These are phyloP conservation scores for Trachelus stipa DNA, from an alignment of 2,888 invertebrate genomes.

Conservation along the genomic window DNA sequence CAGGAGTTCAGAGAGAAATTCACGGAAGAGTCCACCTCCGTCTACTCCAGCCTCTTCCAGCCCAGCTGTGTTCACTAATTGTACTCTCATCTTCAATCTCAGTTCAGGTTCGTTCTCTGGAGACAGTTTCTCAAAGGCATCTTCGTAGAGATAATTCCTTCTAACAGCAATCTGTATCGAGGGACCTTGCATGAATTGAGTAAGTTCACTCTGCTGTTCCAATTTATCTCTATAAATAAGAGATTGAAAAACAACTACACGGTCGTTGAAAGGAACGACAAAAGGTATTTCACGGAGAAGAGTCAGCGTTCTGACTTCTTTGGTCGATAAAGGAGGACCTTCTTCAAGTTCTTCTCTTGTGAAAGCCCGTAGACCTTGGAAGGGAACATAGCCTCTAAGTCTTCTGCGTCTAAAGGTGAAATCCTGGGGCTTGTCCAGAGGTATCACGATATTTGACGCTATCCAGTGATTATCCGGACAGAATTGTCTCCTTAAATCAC, in stretches of 20 bases:
- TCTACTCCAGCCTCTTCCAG: constrained; percentile 97
- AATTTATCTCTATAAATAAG: constrained; percentile 74
- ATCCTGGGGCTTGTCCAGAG: constrained; percentile 70
- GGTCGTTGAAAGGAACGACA: constrained; percentile 89
- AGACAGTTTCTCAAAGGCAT: constrained; percentile 94
- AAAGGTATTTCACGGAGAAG: constrained; percentile 94
- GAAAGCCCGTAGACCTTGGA: constrained; percentile 70
- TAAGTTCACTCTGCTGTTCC: constrained; percentile 80
- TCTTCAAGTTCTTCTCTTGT: constrained; percentile 76
- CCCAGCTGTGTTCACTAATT: constrained; percentile 90
- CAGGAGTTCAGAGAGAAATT: constrained; percentile 92
- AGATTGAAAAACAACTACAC: constrained; percentile 87
- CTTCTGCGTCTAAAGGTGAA: constrained; percentile 68
- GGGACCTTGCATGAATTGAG: constrained; percentile 81
- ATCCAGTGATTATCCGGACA: constrained; percentile 81
- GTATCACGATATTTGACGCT: constrained; percentile 66
- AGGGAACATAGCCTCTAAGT: constrained; percentile 67
- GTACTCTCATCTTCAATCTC: constrained; percentile 86
- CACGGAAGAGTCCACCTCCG: constrained; percentile 96
- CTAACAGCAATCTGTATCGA: constrained; percentile 82
- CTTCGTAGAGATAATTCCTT: constrained; percentile 96
- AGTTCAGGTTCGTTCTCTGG: constrained; percentile 91
- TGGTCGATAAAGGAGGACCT: constrained; percentile 86
- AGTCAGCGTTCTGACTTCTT: constrained; percentile 87
- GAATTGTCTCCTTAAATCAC: constrained; percentile 86